These are phyloP conservation scores for Cladopsammia gracilis DNA, from an alignment of 64 coral and sea anemone species.

Conservation along the genomic window DNA sequence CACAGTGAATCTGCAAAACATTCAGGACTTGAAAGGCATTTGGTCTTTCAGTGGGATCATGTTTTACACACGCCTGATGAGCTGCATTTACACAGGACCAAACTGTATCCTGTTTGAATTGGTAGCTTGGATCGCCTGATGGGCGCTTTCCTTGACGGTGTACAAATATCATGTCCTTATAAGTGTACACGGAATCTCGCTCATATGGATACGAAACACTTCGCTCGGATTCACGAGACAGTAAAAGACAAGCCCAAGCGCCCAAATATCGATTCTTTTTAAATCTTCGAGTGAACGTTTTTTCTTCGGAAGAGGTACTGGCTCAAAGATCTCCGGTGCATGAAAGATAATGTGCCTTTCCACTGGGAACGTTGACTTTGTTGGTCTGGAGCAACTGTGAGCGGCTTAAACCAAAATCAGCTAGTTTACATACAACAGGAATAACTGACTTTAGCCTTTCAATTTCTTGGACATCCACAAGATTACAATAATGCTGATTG, in stretches of 20 bases:
- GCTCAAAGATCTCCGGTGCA: slow-evolving; percentile 56
- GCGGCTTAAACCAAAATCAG: neutral
- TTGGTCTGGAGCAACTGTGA: slow-evolving; percentile 50
- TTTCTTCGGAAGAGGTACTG: neutral
- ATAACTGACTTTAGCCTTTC: neutral
- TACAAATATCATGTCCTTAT: neutral
- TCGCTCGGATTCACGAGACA: slow-evolving; percentile 76
- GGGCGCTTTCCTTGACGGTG: slow-evolving; percentile 11
- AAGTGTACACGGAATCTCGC: neutral
- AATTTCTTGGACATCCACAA: neutral
- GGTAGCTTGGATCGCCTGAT: slow-evolving; percentile 21
- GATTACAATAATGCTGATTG: slow-evolving; percentile 29
- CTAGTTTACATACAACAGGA: slow-evolving; percentile 63
- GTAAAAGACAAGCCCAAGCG: slow-evolving; percentile 74
- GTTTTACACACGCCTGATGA: slow-evolving; percentile 35
- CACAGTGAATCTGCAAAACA: neutral
- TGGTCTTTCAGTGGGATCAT: slow-evolving; percentile 26
- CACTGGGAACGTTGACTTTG: neutral
- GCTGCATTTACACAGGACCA: slow-evolving; percentile 48
- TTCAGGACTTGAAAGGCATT: slow-evolving; percentile 18
- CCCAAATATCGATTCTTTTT: slow-evolving; percentile 79
- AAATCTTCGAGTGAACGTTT: slow-evolving; percentile 58
- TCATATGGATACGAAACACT: slow-evolving; percentile 68
- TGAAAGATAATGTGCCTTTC: slow-evolving; percentile 68
- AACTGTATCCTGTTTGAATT: slow-evolving; percentile 15